Base-by-base conservation (phyloP, 1,140 invertebrate genomes). In the Kradibia gibbosae region DNA sequence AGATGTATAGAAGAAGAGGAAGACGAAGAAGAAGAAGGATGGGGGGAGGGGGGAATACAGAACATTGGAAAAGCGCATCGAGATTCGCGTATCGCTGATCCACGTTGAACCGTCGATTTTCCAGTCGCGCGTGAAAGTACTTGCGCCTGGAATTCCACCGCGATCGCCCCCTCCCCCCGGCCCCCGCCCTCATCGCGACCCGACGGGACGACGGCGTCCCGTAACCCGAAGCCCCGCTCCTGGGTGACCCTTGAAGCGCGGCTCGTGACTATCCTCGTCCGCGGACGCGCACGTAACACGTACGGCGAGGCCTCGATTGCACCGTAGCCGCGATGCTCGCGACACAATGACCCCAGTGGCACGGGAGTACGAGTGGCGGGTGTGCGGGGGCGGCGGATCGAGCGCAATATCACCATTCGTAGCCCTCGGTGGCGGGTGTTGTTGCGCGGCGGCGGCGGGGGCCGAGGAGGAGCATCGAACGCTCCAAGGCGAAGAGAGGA, bases 61-160 rank as follows among this genome's bases (percentile, higher is more conserved):
- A 4, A 53, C 50, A 20, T 53, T 22, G 15, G 50, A 48, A 65
- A 65, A 73, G 25, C 48, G 5, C 5, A 53, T n/a, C n/a, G n/a
- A n/a, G n/a, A n/a, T n/a, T n/a, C n/a, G n/a, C n/a, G n/a, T n/a
- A n/a, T 4, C 15, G 50, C 10, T 17, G 50, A 20, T 25, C 17
- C 3, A 15, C 60, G 60, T 31, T 77, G 83, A 85, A 87, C 85
- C 82, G 81, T 78, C 84, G 86, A 87, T 88, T 89, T 87, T 83
- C 86, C 86, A 88, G 86, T 89, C 87, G 89, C 87, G 87, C 88
- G 88, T 89, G 88, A 89, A 89, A 89, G 88, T 88, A 87, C 84
- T 84, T 85, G 62, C 17, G 62, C 77, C 78, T 85, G 85, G 88
- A 89, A 89, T 88, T 82, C 82, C 85, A 81, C 83, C 8, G 3